Evolutionary conservation across 2,797 vertebrate genomes (phyloP).

Genomic region (Sebastes itinus): DNA sequence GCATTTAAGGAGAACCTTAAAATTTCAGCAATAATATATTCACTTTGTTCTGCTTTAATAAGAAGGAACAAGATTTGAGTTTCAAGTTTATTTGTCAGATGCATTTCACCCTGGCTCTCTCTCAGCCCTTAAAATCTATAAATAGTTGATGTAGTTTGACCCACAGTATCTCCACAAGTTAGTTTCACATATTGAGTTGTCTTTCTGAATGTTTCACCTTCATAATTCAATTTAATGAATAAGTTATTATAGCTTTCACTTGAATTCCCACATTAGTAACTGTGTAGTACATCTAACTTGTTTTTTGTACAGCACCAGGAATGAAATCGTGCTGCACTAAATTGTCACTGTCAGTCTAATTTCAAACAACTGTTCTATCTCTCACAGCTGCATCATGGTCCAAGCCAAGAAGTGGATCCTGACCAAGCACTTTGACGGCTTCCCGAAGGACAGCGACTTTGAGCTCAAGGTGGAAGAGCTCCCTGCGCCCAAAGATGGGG

Average conservation of each 20-base stretch:
- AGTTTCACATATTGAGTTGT: background rate
- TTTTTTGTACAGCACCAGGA: background rate
- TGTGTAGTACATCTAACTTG: background rate
- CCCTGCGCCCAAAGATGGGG: constrained; percentile 87
- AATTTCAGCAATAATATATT: background rate
- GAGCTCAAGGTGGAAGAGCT: constrained; percentile 86
- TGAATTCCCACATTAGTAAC: background rate
- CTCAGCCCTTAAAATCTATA: too few relatives aligned
- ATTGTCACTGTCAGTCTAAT: background rate
- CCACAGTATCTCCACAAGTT: too few relatives aligned
- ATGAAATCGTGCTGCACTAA: background rate
- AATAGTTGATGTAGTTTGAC: background rate
- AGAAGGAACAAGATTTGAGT: background rate
- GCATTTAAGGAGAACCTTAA: background rate
- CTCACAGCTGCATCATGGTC: constrained; percentile 77
- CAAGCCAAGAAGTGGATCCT: constrained; percentile 86
- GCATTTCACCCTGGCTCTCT: too few relatives aligned
- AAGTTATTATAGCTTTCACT: background rate
- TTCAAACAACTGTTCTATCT: background rate
- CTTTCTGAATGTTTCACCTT: background rate
- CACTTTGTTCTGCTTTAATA: background rate
- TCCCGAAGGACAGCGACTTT: constrained; percentile 86
- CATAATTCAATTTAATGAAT: background rate
- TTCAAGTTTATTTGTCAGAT: too few relatives aligned
- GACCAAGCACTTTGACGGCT: constrained; percentile 87